Conservation (phyloP, 2,888 invertebrate genomes). For the Diaperis boleti region DNA sequence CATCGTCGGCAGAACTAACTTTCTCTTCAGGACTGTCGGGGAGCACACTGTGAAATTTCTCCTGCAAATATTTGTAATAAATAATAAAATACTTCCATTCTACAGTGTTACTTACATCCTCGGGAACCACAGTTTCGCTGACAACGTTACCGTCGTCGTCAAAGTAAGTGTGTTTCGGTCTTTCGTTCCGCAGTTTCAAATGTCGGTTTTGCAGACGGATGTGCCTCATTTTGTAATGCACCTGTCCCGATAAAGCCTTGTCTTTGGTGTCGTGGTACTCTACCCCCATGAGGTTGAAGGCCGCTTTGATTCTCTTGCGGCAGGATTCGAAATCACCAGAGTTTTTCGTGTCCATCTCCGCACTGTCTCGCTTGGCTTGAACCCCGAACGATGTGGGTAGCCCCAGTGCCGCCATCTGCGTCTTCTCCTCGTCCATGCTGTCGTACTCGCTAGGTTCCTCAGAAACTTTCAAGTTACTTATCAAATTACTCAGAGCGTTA, state of each 20-base stretch:
- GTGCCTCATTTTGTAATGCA: constrained; percentile 75
- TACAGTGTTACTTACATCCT: constrained; percentile 50
- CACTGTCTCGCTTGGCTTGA: constrained; percentile 20
- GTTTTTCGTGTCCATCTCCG: background rate
- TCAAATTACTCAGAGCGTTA: constrained; percentile 72
- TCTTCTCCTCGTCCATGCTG: constrained; percentile 36
- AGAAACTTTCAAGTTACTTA: constrained; percentile 66
- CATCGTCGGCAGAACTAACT: constrained; percentile 49
- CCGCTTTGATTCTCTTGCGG: constrained; percentile 70
- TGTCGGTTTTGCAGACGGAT: constrained; percentile 71
- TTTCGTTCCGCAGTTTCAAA: constrained; percentile 65
- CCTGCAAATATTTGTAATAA: too few relatives aligned
- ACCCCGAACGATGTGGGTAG: constrained; percentile 59
- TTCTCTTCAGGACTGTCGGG: constrained; percentile 53
- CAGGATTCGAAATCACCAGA: constrained; percentile 48
- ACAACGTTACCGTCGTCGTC: constrained; percentile 73
- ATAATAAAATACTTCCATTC: background rate
- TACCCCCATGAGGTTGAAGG: constrained; percentile 76
- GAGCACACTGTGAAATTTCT: constrained; percentile 30
- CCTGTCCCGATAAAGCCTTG: constrained; percentile 68
- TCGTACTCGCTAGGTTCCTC: constrained; percentile 44
- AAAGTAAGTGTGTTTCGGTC: constrained; percentile 73
- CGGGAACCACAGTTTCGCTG: constrained; percentile 53
- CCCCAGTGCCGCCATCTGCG: constrained; percentile 57
- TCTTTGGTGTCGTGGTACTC: constrained; percentile 61